A percentile compares a stretch with the other conserved stretches of the same genome.
phyloP scores from a whole-genome alignment of 2,797 vertebrate species.

The Crocidura indochinensis region DNA sequence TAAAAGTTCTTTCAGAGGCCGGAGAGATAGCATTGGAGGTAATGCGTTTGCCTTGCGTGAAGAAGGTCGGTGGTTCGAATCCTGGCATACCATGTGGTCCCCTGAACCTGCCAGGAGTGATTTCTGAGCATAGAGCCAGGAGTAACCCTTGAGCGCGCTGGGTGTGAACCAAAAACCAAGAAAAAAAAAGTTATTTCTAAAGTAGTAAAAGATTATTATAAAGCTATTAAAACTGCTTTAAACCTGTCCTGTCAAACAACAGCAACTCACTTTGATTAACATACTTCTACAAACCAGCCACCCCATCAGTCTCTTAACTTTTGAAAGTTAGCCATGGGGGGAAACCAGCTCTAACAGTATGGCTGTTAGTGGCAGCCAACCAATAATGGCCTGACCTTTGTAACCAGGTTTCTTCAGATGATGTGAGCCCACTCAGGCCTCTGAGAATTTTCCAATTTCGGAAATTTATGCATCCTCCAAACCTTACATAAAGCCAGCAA shows the following conservation, averaged over 20 bases:
- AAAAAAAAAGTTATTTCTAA: not conserved
- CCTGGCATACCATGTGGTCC: too few relatives aligned
- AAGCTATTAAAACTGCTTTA: slow-evolving; percentile 41
- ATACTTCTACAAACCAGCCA: slow-evolving; percentile 18
- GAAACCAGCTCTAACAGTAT: not conserved
- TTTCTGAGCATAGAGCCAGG: too few relatives aligned
- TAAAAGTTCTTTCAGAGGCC: too few relatives aligned
- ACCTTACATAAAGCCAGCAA: not conserved
- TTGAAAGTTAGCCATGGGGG: slow-evolving; percentile 9
- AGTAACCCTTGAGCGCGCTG: too few relatives aligned
- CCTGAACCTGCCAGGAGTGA: too few relatives aligned
- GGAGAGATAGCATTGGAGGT: too few relatives aligned
- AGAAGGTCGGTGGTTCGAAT: too few relatives aligned
- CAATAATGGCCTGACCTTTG: not conserved
- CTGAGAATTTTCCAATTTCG: not conserved
- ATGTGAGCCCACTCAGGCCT: not conserved
- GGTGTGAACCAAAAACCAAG: too few relatives aligned
- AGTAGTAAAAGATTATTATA: slow-evolving; percentile 44
- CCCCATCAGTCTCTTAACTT: slow-evolving; percentile 22
- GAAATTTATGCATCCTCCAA: not conserved
- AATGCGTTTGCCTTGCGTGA: too few relatives aligned
- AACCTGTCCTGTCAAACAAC: slow-evolving; percentile 13
- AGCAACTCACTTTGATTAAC: not conserved
- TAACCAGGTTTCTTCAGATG: not conserved
- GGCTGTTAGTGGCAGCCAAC: not conserved